Base-by-base conservation (phyloP, 2,888 invertebrate genomes). In the Cartodere bifasciata region DNA sequence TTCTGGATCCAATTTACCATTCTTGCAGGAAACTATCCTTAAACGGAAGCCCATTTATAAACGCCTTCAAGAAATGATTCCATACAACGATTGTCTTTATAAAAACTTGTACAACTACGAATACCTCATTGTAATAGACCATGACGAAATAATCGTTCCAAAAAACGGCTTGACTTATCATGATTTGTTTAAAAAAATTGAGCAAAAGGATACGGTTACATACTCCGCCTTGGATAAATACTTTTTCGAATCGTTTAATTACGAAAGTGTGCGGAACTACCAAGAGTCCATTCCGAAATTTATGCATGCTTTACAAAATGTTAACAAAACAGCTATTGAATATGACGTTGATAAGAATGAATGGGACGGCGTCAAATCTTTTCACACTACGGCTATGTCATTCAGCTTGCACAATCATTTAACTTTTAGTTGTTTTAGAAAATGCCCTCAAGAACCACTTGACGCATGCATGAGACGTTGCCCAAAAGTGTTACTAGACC, bases 51-150 rank as follows among this genome's bases (percentile, higher is more conserved):
- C 86, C 16, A 90, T 87, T 50, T 85, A 91, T 62, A 94, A 94
- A 61, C 69, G 92, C 9, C 86, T 91, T 58, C 90, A 91, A 63
- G 94, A 94, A 62, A 69, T 94, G 36, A 86, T 94, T 46, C 91
- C 92, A 7, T 94, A 94, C 67, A 94, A 94, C 60, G 94, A 94
- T 60, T 94, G 94, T 53, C 69, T 94, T 31, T 92, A 92, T 64
- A 80, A 86, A 55, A 84, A 92, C 55, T 73, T 92, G 65, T 85
- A 90, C 57, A 70, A 79, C 41, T 92, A 91, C 60, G 75, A 84
- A 40, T 88, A 85, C 62, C 78, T 91, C 31, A 86, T 85, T 10
- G 65, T 94, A 35, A 65, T 92, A 30, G 94, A 94, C 57, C 82
- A 88, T 42, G 94, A 94, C 62, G 94, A 94, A 62, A 83, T 91